Conservation (phyloP, 2,797 vertebrate genomes). For the Hafferia zeledoni region DNA sequence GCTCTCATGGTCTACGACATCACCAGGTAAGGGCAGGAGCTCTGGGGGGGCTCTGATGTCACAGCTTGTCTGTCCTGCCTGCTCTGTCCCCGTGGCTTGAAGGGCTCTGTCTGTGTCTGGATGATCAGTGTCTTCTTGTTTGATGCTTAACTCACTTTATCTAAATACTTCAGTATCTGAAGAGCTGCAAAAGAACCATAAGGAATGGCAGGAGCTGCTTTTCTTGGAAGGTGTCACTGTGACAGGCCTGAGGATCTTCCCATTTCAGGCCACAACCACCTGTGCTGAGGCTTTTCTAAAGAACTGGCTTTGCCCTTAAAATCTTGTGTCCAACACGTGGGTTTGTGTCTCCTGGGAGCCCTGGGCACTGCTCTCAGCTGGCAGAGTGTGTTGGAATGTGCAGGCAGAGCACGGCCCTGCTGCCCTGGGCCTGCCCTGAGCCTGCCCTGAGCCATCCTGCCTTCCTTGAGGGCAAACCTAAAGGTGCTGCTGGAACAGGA, state of each 20-base stretch:
- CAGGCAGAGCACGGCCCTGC: background rate
- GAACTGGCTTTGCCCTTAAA: background rate
- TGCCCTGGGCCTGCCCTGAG: background rate
- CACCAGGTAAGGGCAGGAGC: constrained; percentile 86
- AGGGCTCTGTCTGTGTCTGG: background rate
- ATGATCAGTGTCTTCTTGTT: background rate
- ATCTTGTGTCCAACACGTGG: background rate
- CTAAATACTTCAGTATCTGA: background rate
- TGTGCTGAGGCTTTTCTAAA: background rate
- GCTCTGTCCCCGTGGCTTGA: background rate
- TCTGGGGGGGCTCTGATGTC: background rate
- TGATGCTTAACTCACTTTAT: background rate
- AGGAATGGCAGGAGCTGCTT: background rate
- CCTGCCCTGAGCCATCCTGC: background rate
- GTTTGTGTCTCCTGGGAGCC: background rate
- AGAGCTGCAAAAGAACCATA: background rate
- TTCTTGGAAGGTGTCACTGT: background rate
- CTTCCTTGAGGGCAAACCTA: background rate
- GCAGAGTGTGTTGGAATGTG: background rate
- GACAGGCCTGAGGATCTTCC: background rate
- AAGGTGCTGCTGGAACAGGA: background rate
- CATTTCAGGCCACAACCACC: background rate
- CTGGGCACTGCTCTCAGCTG: background rate
- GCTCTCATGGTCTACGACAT: constrained; percentile 99
- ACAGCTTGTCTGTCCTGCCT: fast-evolving